Conservation (phyloP, 2,888 invertebrate species). For the Morpho achilles region DNA sequence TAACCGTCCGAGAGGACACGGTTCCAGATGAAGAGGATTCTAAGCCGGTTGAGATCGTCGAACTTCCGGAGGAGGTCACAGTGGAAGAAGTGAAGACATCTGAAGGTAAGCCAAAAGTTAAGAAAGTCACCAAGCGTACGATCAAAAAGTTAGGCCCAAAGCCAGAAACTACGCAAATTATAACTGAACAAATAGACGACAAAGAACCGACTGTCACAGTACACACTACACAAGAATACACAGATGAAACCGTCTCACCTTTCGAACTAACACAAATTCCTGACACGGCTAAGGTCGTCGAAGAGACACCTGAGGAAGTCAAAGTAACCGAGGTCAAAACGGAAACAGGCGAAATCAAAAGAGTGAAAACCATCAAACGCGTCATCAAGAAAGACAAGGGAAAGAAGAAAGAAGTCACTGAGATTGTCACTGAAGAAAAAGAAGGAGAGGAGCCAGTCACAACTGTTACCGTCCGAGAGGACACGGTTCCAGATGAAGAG, state of each 20-base stretch:
- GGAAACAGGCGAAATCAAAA: conserved; percentile 12
- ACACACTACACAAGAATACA: conserved; percentile 9
- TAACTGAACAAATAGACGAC: conserved; percentile 36
- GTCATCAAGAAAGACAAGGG: too few species aligned
- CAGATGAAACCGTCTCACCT: neutral
- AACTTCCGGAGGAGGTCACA: conserved; percentile 1
- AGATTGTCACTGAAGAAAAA: neutral
- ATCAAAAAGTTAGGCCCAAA: conserved; percentile 43
- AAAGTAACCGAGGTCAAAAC: conserved; percentile 19
- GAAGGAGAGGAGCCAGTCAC: neutral
- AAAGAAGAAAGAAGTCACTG: neutral
- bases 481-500: conserved; percentile 34
- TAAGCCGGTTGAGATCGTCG: conserved; percentile 11
- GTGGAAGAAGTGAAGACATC: conserved; percentile 37
- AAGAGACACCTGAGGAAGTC: conserved; percentile 6
- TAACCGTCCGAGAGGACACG: conserved; percentile 13
- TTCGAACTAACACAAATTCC: neutral
- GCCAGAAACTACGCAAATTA: conserved; percentile 23
- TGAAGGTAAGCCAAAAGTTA: conserved; percentile 38
- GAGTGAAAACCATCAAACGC: neutral
- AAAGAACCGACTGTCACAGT: conserved; percentile 1
- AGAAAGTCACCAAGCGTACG: conserved; percentile 21
- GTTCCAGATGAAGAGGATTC: conserved; percentile 29
- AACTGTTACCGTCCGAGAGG: neutral
- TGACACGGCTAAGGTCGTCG: neutral